Evolutionary conservation across 2,797 vertebrate species (phyloP).

Genomic region (Octomys mimax): DNA sequence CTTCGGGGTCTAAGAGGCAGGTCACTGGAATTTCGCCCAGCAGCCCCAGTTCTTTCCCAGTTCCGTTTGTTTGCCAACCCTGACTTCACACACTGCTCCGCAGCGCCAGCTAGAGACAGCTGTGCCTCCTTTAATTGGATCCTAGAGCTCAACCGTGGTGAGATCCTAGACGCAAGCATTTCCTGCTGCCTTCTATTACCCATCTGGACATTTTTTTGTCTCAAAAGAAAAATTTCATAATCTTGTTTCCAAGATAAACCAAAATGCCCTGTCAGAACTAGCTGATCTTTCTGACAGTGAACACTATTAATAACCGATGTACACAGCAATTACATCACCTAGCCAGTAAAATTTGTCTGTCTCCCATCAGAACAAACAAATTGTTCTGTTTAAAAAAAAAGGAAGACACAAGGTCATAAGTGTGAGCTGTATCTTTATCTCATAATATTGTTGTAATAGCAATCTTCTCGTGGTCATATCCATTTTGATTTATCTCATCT

Average conservation of each 20-base stretch:
- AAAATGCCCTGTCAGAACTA: not conserved
- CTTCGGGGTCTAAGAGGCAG: not conserved
- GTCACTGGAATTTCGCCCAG: not conserved
- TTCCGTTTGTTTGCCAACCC: not conserved
- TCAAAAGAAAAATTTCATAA: not conserved
- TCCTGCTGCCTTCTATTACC: not conserved
- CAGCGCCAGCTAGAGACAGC: not conserved
- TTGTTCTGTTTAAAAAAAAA: not conserved
- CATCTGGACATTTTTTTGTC: not conserved
- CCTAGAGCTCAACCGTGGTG: not conserved
- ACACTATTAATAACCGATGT: not conserved
- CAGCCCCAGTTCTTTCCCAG: not conserved
- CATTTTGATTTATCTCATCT: not conserved
- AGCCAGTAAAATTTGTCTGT: not conserved
- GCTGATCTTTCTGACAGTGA: not conserved
- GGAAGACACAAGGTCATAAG: not conserved
- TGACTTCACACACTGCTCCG: not conserved
- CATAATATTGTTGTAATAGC: not conserved
- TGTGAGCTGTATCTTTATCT: not conserved
- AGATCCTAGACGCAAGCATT: not conserved
- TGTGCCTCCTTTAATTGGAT: not conserved
- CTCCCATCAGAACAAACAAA: not conserved
- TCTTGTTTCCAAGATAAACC: not conserved
- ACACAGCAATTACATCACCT: not conserved
- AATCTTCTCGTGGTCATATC: not conserved